Conservation (phyloP, 2,888 invertebrate genomes). For the Rhyacophila evoluta region DNA sequence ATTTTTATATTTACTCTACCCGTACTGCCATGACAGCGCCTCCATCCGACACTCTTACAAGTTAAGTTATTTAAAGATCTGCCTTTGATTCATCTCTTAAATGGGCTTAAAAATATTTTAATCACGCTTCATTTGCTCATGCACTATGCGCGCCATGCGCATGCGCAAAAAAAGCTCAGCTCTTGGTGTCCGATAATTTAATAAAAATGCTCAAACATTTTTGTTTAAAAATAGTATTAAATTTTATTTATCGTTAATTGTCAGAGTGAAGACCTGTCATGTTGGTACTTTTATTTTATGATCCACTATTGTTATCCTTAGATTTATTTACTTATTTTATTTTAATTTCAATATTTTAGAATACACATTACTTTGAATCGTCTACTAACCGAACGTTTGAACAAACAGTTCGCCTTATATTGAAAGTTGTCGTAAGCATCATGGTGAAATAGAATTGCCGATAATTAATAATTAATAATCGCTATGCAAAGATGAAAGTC, state of each 20-base stretch:
- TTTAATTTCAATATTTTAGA: conserved; percentile 54
- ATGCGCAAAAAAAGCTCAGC: conserved; percentile 31
- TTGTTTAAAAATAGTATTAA: background rate
- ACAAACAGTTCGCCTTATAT: conserved; percentile 25
- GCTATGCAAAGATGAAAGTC: conserved; percentile 1
- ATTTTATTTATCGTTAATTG: background rate
- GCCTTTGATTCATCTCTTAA: conserved; percentile 15
- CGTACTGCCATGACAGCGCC: conserved; percentile 32
- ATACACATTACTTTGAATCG: conserved; percentile 50
- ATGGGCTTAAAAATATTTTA: conserved; percentile 9
- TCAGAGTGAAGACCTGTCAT: conserved; percentile 29
- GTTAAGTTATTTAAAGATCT: conserved; percentile 31
- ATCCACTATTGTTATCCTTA: conserved; percentile 25
- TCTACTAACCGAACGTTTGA: conserved; percentile 5
- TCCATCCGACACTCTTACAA: background rate
- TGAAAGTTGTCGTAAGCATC: conserved; percentile 27
- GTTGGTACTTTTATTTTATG: background rate
- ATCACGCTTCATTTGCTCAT: conserved; percentile 28
- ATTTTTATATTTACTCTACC: conserved; percentile 40
- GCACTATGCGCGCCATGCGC: conserved; percentile 37
- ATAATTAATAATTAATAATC: conserved; percentile 20
- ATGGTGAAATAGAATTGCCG: conserved; percentile 26
- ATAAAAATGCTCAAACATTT: background rate
- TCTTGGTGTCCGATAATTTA: background rate
- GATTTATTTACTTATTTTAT: conserved; percentile 41